Base-by-base conservation (phyloP, 2,113 vertebrate species). In the Donacobius atricapilla region DNA sequence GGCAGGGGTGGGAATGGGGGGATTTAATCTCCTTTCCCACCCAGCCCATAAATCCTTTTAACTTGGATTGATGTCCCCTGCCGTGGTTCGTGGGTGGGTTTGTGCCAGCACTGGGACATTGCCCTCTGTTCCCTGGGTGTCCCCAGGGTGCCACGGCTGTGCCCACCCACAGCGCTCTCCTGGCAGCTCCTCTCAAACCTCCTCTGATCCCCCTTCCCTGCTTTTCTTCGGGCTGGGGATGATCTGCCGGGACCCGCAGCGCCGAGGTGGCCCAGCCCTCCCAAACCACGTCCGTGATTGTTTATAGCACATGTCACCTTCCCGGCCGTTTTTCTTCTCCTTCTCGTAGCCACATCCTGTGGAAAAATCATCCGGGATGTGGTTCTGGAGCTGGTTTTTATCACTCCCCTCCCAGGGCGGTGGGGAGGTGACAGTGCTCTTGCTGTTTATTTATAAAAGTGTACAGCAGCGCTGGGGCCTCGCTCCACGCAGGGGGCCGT, bases 21-120 rank as follows among this genome's bases (percentile, higher is more conserved):
- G 33, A 9, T 58, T 45, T 17, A 28, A 23, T 23, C 11, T 35
- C 31, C 40, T 20, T 3, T 30, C 23, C 9, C 21, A 19, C 14
- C 44, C 72, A 31, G 16, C 21, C 15, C n/a, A 7, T 3, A 20
- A 27, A 20, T 4, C 9, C 9, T 22, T 9, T 19, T 18, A 18
- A 47, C 37, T 28, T 19, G n/a, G 11, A 2, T 64, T 10, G n/a
- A 6, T 7, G 48, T 3, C 7, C 27, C n/a, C 0, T 9, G n/a
- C 47, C 10, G 0, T 1, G 37, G 15, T 13, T 31, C 13, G 51
- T 13, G 4, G 40, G 22, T 5, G 27, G 27, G 19, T 23, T 11
- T 33, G 50, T 28, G 18, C 1, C 10, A 3, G 70, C 70, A 1
- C 11, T 1, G 2, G 33, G 47, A 6, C 23, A 4, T 1, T 0